A percentile compares a stretch with the other conserved stretches of the same genome.
phyloP scores from a whole-genome alignment of 2,888 invertebrate species.

The Ochropleura leucogaster region DNA sequence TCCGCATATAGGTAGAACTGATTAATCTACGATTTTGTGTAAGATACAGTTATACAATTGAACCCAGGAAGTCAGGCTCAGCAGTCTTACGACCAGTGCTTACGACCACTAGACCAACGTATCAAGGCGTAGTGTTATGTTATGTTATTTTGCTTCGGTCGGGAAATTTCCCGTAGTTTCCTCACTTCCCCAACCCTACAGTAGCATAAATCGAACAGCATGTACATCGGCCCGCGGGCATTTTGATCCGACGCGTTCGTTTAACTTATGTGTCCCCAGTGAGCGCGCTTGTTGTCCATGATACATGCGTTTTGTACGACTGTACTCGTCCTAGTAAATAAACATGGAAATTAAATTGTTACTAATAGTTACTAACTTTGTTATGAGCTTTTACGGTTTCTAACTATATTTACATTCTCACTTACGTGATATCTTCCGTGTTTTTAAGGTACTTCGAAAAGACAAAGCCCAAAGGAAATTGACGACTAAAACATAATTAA shows the following conservation, averaged over 20 bases:
- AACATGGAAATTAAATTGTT: constrained; percentile 61
- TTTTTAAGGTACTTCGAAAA: too few relatives aligned
- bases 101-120: too few relatives aligned
- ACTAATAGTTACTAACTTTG: constrained; percentile 52
- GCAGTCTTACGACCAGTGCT: too few relatives aligned
- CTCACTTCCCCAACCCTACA: constrained; percentile 47
- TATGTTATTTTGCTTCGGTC: not conserved
- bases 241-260: constrained; percentile 83
- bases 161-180: constrained; percentile 32
- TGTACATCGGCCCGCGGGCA: constrained; percentile 79
- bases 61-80: too few relatives aligned
- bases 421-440: too few relatives aligned
- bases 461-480: too few relatives aligned
- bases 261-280: constrained; percentile 88
- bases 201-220: constrained; percentile 80
- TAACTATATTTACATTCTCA: too few relatives aligned
- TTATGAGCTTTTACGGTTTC: too few relatives aligned
- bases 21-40: too few relatives aligned
- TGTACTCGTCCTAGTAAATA: constrained; percentile 27
- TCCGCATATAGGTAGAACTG: not conserved
- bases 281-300: constrained; percentile 71
- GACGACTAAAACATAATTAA: too few relatives aligned
- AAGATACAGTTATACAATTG: not conserved
- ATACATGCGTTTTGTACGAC: constrained; percentile 64
- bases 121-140: not conserved